Base-by-base conservation (phyloP, 2,797 vertebrate species). In the Megalops cyprinoides region DNA sequence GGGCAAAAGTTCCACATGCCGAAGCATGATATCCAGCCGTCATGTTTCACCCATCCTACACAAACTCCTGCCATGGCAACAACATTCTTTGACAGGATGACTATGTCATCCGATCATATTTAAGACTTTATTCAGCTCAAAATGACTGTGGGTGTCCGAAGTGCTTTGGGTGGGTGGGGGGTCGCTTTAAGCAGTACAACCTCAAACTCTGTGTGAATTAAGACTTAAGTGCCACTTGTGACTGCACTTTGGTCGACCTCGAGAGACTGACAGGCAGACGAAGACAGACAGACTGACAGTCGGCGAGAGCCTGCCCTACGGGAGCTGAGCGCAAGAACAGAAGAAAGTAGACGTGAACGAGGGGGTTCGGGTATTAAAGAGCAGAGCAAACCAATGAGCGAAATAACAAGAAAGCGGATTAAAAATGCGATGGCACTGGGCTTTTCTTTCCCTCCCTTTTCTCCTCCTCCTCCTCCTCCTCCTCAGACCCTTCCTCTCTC, bases 371-470 rank as follows among this genome's bases (percentile, higher is more conserved):
- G 65, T 20, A 20, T 18, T 1, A 55, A 48, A 20, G 8, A 55
- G 62, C 10, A 76, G 55, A 62, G 25, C 5, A 23, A 31, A 74
- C 44, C 25, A 15, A 67, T 14, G 14, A 28, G 62, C 62, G 9
- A 28, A 55, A 80, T 15, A 62, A 62, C 62, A 5, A 62, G 20
- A 51, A n/a, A 60, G 23, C 37, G 44, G 31, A 20, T 74, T 51
- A 51, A 76, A 69, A 80, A 75, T 23, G 31, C 75, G 71, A 76
- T 65, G 79, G 79, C 71, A 80, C 71, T 48, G 51, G 73, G 56
- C 15, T 75, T 48, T 49, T 44, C 60, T 9, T 1, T 80, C 75
- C 37, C 62, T 76, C 58, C 14, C 60, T 79, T 74, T 60, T 39
- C 51, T 81, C 74, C 56, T 75, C 48, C 46, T 20, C 37, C 71